These are phyloP conservation scores for Phytoseiulus persimilis DNA, from an alignment of 2,888 invertebrate species.

Conservation along the genomic window DNA sequence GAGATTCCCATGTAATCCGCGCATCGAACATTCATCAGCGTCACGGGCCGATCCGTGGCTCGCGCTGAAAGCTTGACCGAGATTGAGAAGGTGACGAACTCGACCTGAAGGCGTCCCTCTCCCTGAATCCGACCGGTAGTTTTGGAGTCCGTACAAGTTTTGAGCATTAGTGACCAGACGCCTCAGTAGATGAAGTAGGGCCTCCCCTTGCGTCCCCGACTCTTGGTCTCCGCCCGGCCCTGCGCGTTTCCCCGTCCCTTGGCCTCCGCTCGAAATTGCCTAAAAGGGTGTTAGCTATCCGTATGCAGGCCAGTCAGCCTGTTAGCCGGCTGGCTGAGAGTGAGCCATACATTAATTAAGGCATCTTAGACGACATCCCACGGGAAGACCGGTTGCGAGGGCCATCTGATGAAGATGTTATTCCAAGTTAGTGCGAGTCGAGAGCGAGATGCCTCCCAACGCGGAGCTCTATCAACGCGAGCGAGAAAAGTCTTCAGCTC, in stretches of 20 bases:
- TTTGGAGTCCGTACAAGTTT: constrained; percentile 29
- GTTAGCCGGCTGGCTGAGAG: neutral
- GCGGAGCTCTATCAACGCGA: neutral
- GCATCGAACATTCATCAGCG: constrained; percentile 5
- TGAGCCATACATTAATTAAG: constrained; percentile 5
- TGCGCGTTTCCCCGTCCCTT: neutral
- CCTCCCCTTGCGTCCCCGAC: neutral
- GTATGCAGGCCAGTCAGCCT: constrained; percentile 5
- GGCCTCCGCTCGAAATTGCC: neutral
- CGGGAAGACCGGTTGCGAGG: constrained; percentile 10
- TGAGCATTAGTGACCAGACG: constrained; percentile 30
- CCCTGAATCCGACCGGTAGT: neutral
- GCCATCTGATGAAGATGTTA: constrained; percentile 21
- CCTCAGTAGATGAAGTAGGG: neutral
- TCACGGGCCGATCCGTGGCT: neutral
- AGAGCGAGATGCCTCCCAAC: neutral
- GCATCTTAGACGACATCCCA: constrained; percentile 8
- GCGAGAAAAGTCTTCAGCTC: neutral
- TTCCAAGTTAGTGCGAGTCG: constrained; percentile 16
- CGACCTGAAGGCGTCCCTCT: neutral
- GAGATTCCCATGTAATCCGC: neutral
- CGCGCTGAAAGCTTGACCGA: neutral
- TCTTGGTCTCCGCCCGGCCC: neutral
- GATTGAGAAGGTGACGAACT: neutral
- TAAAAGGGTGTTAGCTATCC: neutral